phyloP scores from a whole-genome alignment of 2,797 vertebrate genomes.

The Menidia menidia region DNA sequence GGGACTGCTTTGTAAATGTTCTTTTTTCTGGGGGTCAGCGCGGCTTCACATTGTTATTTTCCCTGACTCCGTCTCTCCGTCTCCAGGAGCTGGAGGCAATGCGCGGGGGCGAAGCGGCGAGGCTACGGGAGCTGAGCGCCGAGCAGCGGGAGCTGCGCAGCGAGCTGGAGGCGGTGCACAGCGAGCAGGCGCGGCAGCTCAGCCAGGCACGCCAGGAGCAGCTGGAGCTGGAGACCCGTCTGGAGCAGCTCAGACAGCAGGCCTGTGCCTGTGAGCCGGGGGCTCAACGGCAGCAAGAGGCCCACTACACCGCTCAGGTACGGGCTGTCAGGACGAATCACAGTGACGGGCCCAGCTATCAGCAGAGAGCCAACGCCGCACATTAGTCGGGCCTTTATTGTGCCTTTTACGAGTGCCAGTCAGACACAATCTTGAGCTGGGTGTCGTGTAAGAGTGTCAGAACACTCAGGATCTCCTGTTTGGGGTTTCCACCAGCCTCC shows the following conservation, averaged over 20 bases:
- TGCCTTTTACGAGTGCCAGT: constrained; percentile 1
- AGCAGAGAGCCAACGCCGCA: not conserved
- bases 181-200: constrained; percentile 92
- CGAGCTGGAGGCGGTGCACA: constrained; percentile 94
- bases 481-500: constrained; percentile 54
- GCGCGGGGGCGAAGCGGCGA: constrained; percentile 88
- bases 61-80: constrained; percentile 32
- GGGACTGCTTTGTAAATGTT: constrained; percentile 13
- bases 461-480: constrained; percentile 45
- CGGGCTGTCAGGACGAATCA: constrained; percentile 12
- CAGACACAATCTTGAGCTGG: constrained; percentile 7
- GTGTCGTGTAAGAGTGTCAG: not conserved
- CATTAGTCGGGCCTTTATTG: not conserved
- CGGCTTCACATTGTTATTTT: constrained; percentile 29
- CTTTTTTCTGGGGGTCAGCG: constrained; percentile 18
- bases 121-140: constrained; percentile 90
- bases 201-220: constrained; percentile 94
- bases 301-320: constrained; percentile 95
- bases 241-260: constrained; percentile 95
- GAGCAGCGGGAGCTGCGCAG: constrained; percentile 94
- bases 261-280: constrained; percentile 92
- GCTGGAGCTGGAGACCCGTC: constrained; percentile 92
- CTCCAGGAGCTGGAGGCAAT: constrained; percentile 93
- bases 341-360: not conserved
- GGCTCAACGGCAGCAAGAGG: constrained; percentile 90